Evolutionary conservation across 2,113 vertebrate species (phyloP).

Genomic region (Eptesicus fuscus): DNA sequence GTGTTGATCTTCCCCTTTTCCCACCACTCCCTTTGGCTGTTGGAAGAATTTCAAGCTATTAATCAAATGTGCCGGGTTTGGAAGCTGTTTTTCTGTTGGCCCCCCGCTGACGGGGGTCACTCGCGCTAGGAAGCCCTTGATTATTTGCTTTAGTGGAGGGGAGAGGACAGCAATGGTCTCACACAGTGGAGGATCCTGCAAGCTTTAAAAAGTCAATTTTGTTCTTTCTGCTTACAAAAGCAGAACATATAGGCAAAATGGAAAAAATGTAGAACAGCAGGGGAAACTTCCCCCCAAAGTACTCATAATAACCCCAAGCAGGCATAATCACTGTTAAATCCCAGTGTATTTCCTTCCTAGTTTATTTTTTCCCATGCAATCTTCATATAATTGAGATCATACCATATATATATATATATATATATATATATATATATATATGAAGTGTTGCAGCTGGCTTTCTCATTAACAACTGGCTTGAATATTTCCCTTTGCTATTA

Average conservation of each 20-base stretch:
- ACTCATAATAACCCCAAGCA: conserved; percentile 24
- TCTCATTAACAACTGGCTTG: background rate
- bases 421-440: too few species aligned
- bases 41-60: conserved; percentile 59
- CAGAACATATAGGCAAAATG: conserved; percentile 57
- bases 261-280: conserved; percentile 50
- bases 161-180: conserved; percentile 44
- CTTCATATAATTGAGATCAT: conserved; percentile 12
- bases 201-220: conserved; percentile 57
- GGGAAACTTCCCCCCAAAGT: background rate
- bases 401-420: background rate
- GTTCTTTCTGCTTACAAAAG: conserved; percentile 56
- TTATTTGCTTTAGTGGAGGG: conserved; percentile 56
- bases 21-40: conserved; percentile 42
- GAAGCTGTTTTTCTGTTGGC: conserved; percentile 57
- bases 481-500: background rate
- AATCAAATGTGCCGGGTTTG: conserved; percentile 32
- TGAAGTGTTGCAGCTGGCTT: background rate
- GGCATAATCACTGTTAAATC: background rate
- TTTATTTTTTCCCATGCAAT: conserved; percentile 13
- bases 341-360: background rate
- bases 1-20: conserved; percentile 58
- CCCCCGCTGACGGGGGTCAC: background rate
- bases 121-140: background rate
- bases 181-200: conserved; percentile 53